These are phyloP conservation scores for Orchestia grillus DNA, from an alignment of 1,140 invertebrate genomes.

Conservation along the genomic window DNA sequence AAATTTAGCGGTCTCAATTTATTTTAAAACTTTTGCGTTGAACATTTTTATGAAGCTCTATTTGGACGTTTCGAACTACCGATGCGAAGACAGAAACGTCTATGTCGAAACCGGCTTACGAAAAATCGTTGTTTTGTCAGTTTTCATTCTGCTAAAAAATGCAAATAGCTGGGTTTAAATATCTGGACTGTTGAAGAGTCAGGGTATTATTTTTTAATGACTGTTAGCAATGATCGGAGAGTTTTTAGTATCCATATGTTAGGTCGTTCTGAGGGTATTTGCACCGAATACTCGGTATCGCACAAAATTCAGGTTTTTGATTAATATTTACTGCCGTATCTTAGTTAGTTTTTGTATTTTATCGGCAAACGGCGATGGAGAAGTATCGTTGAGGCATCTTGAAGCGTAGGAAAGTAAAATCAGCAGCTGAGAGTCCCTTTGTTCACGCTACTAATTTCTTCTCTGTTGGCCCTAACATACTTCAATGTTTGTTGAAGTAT, in stretches of 20 bases:
- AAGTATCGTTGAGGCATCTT: neutral
- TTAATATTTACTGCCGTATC: neutral
- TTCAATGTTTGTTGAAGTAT: too few relatives aligned
- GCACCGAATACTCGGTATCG: neutral
- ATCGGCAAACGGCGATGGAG: neutral
- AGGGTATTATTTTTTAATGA: neutral
- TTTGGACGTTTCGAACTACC: neutral
- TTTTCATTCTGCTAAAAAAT: neutral
- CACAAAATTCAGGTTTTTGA: neutral
- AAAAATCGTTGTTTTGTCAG: too few relatives aligned
- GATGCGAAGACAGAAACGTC: neutral
- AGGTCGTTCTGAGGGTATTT: neutral
- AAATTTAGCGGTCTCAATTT: neutral
- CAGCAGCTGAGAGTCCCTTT: neutral
- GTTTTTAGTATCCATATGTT: neutral
- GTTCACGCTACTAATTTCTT: neutral
- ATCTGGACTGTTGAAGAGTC: neutral
- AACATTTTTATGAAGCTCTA: neutral
- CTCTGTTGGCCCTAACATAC: neutral
- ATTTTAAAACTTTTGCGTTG: neutral
- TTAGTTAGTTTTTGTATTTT: neutral
- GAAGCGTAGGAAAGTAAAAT: neutral
- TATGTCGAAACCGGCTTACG: neutral
- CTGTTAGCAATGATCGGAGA: neutral
- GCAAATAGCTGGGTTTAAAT: neutral